Conservation (phyloP, 1,140 invertebrate species). For the Cydia strobilella region DNA sequence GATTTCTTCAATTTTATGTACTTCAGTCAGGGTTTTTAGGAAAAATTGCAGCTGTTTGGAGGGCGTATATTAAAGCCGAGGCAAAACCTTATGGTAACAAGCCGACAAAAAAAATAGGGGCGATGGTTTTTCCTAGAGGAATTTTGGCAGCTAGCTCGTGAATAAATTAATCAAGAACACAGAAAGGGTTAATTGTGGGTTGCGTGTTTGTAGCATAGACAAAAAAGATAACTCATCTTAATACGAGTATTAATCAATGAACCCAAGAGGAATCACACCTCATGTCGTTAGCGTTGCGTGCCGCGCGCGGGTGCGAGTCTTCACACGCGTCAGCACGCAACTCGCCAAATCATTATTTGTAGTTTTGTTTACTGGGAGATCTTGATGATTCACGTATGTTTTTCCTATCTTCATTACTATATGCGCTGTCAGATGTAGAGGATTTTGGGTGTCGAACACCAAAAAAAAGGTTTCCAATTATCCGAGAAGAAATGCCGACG, state of each 20-base stretch:
- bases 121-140: too few relatives aligned
- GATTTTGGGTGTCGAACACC: too few relatives aligned
- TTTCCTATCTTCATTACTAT: not conserved
- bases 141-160: too few relatives aligned
- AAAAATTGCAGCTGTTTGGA: too few relatives aligned
- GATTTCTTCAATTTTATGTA: too few relatives aligned
- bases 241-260: slow-evolving; percentile 19
- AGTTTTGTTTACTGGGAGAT: slow-evolving; percentile 1
- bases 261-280: slow-evolving; percentile 10
- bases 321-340: slow-evolving; percentile 66
- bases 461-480: too few relatives aligned
- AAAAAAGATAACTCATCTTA: not conserved
- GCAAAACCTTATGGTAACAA: too few relatives aligned
- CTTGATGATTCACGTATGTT: not conserved
- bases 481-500: too few relatives aligned
- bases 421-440: not conserved
- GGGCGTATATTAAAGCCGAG: too few relatives aligned
- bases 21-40: too few relatives aligned
- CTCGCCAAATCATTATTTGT: slow-evolving; percentile 20
- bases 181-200: not conserved
- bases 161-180: not conserved
- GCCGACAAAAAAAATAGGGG: too few relatives aligned
- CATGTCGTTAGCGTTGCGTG: slow-evolving; percentile 46
- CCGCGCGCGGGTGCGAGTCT: slow-evolving; percentile 51
- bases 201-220: not conserved